Conservation (phyloP, 2,797 vertebrate species). For the Strix occidentalis region DNA sequence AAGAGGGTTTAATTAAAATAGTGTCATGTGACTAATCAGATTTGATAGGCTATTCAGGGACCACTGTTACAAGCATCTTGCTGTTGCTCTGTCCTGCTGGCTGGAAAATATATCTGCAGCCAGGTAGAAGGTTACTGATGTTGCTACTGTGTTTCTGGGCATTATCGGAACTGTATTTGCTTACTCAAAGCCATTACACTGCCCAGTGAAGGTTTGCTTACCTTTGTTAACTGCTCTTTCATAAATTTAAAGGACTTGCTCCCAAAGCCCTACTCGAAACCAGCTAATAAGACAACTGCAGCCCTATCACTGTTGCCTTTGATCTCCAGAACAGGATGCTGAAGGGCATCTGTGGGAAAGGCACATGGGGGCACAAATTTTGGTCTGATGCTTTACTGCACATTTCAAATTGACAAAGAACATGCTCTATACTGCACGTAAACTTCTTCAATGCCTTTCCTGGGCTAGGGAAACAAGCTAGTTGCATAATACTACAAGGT, state of each 20-base stretch:
- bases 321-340: neutral
- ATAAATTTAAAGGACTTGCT: neutral
- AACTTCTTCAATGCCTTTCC: neutral
- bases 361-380: rapidly evolving
- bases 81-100: neutral
- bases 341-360: neutral
- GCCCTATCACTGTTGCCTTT: neutral
- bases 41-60: neutral
- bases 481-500: neutral
- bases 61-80: neutral
- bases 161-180: neutral
- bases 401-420: neutral
- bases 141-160: neutral
- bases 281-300: neutral
- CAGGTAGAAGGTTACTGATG: neutral
- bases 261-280: neutral
- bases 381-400: neutral
- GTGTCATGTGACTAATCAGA: neutral
- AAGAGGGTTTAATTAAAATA: neutral
- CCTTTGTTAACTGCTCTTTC: neutral
- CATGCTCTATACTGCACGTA: neutral
- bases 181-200: neutral
- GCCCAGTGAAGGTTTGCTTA: neutral
- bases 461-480: neutral
- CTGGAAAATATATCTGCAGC: neutral